Base-by-base conservation (phyloP, 1,140 invertebrate species). In the Eulimnadia texana region DNA sequence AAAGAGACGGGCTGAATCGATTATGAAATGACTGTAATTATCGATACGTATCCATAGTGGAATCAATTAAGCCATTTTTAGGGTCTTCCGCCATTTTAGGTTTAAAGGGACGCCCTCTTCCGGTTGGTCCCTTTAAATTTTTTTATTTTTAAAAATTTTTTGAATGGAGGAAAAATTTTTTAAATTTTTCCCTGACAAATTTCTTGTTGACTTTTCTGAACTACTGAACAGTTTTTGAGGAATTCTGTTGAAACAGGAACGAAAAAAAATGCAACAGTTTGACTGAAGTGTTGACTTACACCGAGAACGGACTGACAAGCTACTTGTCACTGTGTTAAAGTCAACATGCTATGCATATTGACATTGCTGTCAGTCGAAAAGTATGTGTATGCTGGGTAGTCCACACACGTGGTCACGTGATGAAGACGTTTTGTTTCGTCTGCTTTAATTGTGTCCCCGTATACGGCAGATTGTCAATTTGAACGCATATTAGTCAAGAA, bases 51-150 rank as follows among this genome's bases (percentile, higher is more conserved):
- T 6, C 16, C 16, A 42, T 6, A 42, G 16, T 42, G 33, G 33
- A 42, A 42, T 42, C 33, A 16, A 42, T 42, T 42, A n/a, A n/a
- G n/a, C n/a, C n/a, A n/a, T n/a, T n/a, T 42, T 42, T 9, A 42
- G 33, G 6, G 16, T 42, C 33, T 42, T 42, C 6, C 33, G 33
- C 6, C 16, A 16, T 16, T 42, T 42, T 42, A 42, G 16, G 33
- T n/a, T n/a, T n/a, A n/a, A n/a, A 23, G 28, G 23, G 23, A 54
- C 52, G 52, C 52, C 52, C 22, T 54, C 52, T 25, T 54, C 52
- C 52, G 52, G 52, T 54, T 27, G 52, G 25, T 24, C 25, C 51
- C 25, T 52, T 22, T 52, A 11, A 16, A 1, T 52, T 47, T 47
- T 47, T 47, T 11, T 47, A 47, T 47, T 11, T 11, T 47, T 47